Base-by-base conservation (phyloP, 1,140 invertebrate species). In the Pseudomyrmex pallidus region DNA sequence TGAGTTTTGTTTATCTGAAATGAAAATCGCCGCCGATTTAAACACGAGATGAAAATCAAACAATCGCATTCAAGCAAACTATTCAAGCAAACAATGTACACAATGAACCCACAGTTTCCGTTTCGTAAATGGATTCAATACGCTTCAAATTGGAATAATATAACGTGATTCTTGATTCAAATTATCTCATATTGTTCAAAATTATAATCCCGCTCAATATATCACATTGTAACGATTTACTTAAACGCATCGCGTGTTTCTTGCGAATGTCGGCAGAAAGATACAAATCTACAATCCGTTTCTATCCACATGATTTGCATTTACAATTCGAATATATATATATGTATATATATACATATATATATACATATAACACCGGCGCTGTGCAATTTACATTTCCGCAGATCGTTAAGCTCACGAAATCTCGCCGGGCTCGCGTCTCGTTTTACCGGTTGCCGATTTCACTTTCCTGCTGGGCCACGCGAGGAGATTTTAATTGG, bases 1-100 rank as follows among this genome's bases (percentile, higher is more conserved):
- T 68, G 74, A 77, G 74, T 56, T 68, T 77, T 59, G 76, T 80
- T 80, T 80, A 80, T 80, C 76, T 80, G 44, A 80, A 80, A 80
- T 80, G 76, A 80, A 80, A 80, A 80, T 80, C 54, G 66, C 44
- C 48, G 61, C 61, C 56, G 72, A 80, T 80, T 80, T 80, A 80
- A 80, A 61, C 66, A 61, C 66, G 54, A 80, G 66, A 80, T 80
- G 76, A 80, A 80, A 80, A 80, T 80, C 76, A 72, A 72, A 80
- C 66, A 80, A 67, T 80, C 20, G 22, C 66, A 50, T 80, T 70
- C 25, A 35, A 46, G 72, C 20, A 56, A 35, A 35, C 35, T 35
- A 7, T 5, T 35, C 76, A 35, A 80, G 66, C n/a, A 25, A 17
- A 15, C 35, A 25, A 17, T 25, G 66, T 54, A 35, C 66, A 70